Base-by-base conservation (phyloP, 2,113 vertebrate genomes). In the Lates calcarifer region DNA sequence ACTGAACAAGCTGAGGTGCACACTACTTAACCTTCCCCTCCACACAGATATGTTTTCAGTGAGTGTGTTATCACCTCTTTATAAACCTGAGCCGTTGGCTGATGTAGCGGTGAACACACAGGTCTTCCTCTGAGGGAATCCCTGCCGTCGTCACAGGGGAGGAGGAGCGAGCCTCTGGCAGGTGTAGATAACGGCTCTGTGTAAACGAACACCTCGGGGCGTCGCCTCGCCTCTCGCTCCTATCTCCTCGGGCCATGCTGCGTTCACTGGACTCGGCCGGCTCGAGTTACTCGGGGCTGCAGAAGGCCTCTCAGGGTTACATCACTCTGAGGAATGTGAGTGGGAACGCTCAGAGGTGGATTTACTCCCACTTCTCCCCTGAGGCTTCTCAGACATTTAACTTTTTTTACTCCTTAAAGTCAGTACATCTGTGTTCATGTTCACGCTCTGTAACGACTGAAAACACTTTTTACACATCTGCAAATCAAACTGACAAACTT, bases 191-290 rank as follows among this genome's bases (percentile, higher is more conserved):
- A 84, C 31, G 0, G 64, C 81, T 61, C 49, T 14, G 3, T 24
- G 62, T 35, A 0, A 53, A 15, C 41, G 74, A 67, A 66, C 63
- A 31, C 57, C 53, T 51, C 37, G 11, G 61, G 85, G 80, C 22
- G 79, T 68, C 1, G 41, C 43, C 55, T 68, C 1, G 41, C 43
- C 55, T 20, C 18, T 2, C 2, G 13, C 24, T 24, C 5, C 11
- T 90, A 92, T 92, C 89, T 75, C 57, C 76, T 51, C 60, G 1
- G 74, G 2, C 57, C 89, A 86, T 75, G 67, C 83, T 8, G 28
- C 5, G 12, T 26, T 51, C 26, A 0, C 53, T 71, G 5, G 10
- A 4, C 49, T 56, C 18, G 0, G 17, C 45, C 29, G 8, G 76
- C 24, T 85, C n/a, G 0, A n/a, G 61, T 77, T 77, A 39, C 76